phyloP scores from a whole-genome alignment of 2,113 vertebrate genomes.

The Suricata suricatta region DNA sequence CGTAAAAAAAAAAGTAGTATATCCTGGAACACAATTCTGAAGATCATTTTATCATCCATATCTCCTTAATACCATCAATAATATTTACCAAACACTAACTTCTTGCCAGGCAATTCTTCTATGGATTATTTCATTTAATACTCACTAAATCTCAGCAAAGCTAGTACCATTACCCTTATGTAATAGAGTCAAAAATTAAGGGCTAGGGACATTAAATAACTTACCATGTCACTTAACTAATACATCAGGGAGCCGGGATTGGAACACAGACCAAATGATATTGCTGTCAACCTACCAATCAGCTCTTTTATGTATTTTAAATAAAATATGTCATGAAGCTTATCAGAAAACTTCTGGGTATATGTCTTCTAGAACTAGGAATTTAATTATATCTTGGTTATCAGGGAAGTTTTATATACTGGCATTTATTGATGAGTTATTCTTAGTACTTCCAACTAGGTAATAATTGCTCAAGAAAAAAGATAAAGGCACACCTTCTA shows the following conservation, averaged over 20 bases:
- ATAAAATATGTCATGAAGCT: not conserved
- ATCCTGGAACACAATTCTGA: not conserved
- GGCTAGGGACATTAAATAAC: not conserved
- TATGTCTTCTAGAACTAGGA: not conserved
- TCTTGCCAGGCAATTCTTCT: not conserved
- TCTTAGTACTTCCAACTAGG: not conserved
- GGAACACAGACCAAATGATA: not conserved
- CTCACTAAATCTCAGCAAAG: not conserved
- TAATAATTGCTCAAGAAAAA: not conserved
- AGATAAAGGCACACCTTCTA: not conserved
- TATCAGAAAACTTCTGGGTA: not conserved
- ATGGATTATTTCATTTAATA: not conserved
- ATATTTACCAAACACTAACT: not conserved
- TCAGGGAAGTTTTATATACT: not conserved
- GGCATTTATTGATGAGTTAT: not conserved
- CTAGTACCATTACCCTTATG: not conserved
- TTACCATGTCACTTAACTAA: not conserved
- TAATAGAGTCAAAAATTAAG: not conserved
- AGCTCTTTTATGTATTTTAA: not conserved
- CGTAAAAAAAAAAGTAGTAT: constrained; percentile 13
- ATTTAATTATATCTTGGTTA: not conserved
- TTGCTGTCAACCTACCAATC: not conserved
- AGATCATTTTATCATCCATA: not conserved
- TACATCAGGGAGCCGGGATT: not conserved
- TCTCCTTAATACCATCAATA: not conserved